Evolutionary conservation across 2,888 invertebrate genomes (phyloP), one percentile per base, ranked within the genome.

Genomic region (Anarsia innoxiella): DNA sequence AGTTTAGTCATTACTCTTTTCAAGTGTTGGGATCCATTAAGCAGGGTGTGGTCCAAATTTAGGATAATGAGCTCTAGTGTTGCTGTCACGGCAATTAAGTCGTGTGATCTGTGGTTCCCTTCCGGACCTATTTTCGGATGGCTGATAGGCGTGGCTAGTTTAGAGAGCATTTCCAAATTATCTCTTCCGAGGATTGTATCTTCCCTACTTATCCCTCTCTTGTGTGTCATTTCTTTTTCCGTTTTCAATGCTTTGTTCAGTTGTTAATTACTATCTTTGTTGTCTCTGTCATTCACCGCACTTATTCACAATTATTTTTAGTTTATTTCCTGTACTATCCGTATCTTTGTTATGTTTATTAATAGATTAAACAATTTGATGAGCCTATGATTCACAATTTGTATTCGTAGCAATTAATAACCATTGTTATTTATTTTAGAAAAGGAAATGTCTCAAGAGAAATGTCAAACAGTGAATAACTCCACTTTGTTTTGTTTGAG

Each of bases 71-170:
- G 60, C 51, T 48, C 47, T 49, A 51, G 56, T 58, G 62, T 65
- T 40, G 42, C 51, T 71, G 76, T 75, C 75, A 62, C 56, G 67
- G 71, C 57, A 70, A 74, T 78, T 74, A 74, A 47, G 60, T 58
- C 49, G 53, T 51, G 43, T 38, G 45, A 51, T 13, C 49, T 5
- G 25, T 25, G 49, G 52, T 54, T 56, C 54, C 53, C 51, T 72
- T 77, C 77, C 77, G 62, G 68, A 43, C 47, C 53, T 72, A 73
- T 77, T 72, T 72, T 59, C 49, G 57, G 56, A 48, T 62, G 68
- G 69, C 65, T 65, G 68, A 73, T 66, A 59, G 49, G 49, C 48
- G 50, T 45, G 46, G 45, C 48, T 46, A 41, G 49, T 39, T 19
- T 8, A n/a, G n/a, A n/a, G n/a, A n/a, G n/a, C n/a, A n/a, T n/a